Base-by-base conservation (phyloP, 2,113 vertebrate genomes). In the Brachyistius frenatus region DNA sequence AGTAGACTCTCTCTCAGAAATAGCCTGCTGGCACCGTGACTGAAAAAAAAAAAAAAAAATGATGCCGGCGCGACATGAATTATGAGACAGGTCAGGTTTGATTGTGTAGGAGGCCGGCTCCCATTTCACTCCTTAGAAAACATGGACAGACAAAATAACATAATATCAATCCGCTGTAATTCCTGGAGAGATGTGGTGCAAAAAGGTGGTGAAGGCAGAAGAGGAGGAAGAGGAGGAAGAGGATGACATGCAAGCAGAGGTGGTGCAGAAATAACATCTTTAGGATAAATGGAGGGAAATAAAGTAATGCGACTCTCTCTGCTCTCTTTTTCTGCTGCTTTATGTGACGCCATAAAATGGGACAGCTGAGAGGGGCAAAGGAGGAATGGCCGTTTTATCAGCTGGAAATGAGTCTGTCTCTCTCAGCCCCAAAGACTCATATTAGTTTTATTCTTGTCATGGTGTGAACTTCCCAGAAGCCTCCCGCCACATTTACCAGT, bases 341-440 rank as follows among this genome's bases (percentile, higher is more conserved):
- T 88, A 82, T 84, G 80, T 9, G 47, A 62, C 2, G 44, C 69
- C 73, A 57, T 86, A 88, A 90, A 23, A 91, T 41, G 54, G 37
- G 57, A 76, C 64, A 61, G 44, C 68, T 50, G 67, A 78, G 56
- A 39, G 69, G 61, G 58, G 30, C 23, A 35, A 49, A 72, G 36
- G 5, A 44, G 66, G 46, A 78, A 85, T 37, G 67, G 63, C 57
- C 58, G 10, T 85, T 90, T 90, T 37, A 83, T 91, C 83, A 77
- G 72, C 68, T 78, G 84, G 64, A 86, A 89, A 84, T 68, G 16
- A 78, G 55, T 69, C 70, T 46, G 52, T 78, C 50, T 72, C 67
- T 76, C 15, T 56, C 50, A 16, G 84, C 69, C 72, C 80, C 47
- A 33, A 69, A 78, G 70, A 77, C 77, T 81, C 77, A 39, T 70